phyloP scores from a whole-genome alignment of 2,797 vertebrate species.

The Sarcoramphus papa region DNA sequence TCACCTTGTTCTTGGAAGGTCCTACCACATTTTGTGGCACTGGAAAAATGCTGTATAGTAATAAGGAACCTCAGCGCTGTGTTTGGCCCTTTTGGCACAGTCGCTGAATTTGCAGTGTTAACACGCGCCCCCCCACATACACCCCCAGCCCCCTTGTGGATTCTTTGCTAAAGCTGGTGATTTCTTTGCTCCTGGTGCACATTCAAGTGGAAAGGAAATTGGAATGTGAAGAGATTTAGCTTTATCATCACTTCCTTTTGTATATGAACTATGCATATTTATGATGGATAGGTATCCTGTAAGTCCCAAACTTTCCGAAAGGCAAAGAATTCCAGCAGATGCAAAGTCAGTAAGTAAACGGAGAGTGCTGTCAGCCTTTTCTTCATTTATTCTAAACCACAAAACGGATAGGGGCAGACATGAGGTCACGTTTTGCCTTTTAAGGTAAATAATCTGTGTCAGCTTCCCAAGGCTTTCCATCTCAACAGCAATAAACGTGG shows the following conservation, averaged over 20 bases:
- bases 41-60: not conserved
- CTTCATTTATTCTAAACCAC: not conserved
- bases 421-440: conserved; percentile 23
- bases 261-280: not conserved
- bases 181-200: not conserved
- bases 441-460: not conserved
- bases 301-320: not conserved
- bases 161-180: not conserved
- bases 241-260: not conserved
- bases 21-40: not conserved
- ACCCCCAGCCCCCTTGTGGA: not conserved
- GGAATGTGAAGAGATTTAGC: not conserved
- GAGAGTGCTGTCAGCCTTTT: not conserved
- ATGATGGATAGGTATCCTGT: not conserved
- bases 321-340: not conserved
- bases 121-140: not conserved
- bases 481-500: not conserved
- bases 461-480: not conserved
- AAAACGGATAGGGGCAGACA: not conserved
- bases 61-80: not conserved
- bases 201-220: not conserved
- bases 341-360: not conserved
- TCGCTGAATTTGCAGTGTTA: not conserved
- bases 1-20: not conserved
- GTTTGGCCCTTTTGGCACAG: not conserved